Percentiles rank a stretch among this genome's conserved stretches.
These are phyloP conservation scores for Lagopus muta DNA, from an alignment of 2,113 vertebrate genomes.

Conservation along the genomic window DNA sequence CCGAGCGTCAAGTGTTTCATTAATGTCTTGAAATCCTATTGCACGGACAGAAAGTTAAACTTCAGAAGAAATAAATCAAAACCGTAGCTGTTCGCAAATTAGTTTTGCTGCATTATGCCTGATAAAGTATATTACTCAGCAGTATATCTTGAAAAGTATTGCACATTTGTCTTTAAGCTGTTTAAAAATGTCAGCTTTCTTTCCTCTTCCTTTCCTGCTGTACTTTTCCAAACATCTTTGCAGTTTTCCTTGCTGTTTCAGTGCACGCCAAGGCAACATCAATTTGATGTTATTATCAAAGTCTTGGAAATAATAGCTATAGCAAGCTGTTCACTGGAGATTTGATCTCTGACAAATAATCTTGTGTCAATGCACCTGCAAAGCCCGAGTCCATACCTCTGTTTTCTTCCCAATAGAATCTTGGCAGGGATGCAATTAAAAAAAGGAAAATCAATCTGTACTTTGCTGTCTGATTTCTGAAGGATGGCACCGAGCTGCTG, in stretches of 20 bases:
- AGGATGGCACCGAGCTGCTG: conserved; percentile 7
- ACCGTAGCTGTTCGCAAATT: background rate
- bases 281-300: conserved; percentile 65
- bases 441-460: conserved; percentile 64
- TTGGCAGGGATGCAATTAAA: conserved; percentile 62
- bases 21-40: background rate
- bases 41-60: background rate
- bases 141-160: background rate
- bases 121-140: conserved; percentile 5
- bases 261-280: conserved; percentile 40
- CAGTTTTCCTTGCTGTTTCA: conserved; percentile 43
- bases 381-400: conserved; percentile 25
- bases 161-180: conserved; percentile 8
- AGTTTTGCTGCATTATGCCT: background rate
- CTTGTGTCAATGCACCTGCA: conserved; percentile 30
- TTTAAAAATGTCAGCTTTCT: conserved; percentile 12
- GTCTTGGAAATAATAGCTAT: conserved; percentile 51
- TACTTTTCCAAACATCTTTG: conserved; percentile 35
- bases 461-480: conserved; percentile 55
- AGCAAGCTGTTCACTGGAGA: conserved; percentile 51
- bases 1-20: background rate
- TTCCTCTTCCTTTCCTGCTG: background rate
- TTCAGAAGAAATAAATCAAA: background rate
- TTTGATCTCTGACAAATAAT: conserved; percentile 67
- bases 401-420: conserved; percentile 26